Conservation (phyloP, 2,797 vertebrate species). For the Takifugu ocellatus region DNA sequence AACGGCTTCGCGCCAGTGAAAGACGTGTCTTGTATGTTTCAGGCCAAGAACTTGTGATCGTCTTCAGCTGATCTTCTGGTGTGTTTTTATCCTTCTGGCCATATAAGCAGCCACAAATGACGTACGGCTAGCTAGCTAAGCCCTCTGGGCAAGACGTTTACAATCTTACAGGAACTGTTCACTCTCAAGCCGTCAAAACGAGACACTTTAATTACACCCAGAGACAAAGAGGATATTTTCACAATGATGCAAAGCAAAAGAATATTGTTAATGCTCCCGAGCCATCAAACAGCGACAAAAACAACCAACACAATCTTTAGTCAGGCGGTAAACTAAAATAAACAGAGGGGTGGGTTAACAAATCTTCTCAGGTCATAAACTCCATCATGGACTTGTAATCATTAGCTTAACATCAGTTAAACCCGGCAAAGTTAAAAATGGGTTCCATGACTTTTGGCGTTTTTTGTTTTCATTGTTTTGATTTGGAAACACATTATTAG, state of each 20-base stretch:
- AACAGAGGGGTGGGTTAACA: constrained; percentile 21
- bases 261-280: neutral
- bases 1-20: constrained; percentile 12
- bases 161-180: constrained; percentile 10
- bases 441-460: no score
- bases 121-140: no score
- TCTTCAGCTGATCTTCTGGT: neutral
- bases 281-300: neutral
- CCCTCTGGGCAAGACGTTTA: neutral
- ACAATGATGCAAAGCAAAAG: neutral
- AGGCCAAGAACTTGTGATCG: constrained; percentile 10
- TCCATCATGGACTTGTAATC: constrained; percentile 23
- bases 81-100: neutral
- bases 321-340: constrained; percentile 12
- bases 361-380: constrained; percentile 25
- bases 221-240: no score
- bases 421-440: no score
- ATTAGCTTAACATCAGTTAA: constrained; percentile 32
- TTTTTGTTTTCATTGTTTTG: no score
- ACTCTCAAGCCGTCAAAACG: constrained; percentile 23
- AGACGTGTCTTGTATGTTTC: constrained; percentile 12
- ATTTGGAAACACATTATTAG: no score
- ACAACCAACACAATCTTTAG: constrained; percentile 7
- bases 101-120: no score
- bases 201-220: neutral